Evolutionary conservation across 1,140 invertebrate species (phyloP).

Genomic region (Lasaia peninsularis): DNA sequence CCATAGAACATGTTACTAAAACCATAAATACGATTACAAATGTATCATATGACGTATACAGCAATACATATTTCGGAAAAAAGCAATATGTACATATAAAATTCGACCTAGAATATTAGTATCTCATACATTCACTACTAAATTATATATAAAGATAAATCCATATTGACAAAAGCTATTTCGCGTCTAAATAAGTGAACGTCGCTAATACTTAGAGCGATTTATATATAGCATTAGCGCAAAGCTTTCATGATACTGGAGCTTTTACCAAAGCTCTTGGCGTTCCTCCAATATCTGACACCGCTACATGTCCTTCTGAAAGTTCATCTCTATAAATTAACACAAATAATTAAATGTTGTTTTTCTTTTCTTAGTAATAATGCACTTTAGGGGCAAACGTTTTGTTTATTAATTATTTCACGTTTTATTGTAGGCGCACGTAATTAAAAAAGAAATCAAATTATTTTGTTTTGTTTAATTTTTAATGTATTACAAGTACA

Average conservation of each 20-base stretch:
- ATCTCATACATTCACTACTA: neutral
- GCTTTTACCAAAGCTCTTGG: constrained; percentile 64
- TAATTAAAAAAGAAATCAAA: neutral
- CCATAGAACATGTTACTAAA: no score
- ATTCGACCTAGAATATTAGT: neutral
- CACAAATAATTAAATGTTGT: constrained; percentile 13
- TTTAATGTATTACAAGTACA: no score
- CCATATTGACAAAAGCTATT: constrained; percentile 12
- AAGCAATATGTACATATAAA: neutral
- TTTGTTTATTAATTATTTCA: no score
- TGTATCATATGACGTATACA: no score
- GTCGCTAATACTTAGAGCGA: constrained; percentile 37
- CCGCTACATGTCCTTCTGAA: constrained; percentile 44
- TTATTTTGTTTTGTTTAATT: no score
- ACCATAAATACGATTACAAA: no score
- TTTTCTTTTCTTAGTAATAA: constrained; percentile 4
- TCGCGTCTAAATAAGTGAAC: constrained; percentile 12
- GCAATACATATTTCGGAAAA: no score
- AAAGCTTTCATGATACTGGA: constrained; percentile 55
- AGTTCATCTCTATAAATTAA: constrained; percentile 22
- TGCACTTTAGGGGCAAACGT: neutral
- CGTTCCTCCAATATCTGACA: constrained; percentile 41
- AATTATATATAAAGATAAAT: constrained; percentile 7
- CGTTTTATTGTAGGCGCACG: no score
- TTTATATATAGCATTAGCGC: constrained; percentile 54